phyloP scores from a whole-genome alignment of 2,888 invertebrate species.

The Agrochola lota region DNA sequence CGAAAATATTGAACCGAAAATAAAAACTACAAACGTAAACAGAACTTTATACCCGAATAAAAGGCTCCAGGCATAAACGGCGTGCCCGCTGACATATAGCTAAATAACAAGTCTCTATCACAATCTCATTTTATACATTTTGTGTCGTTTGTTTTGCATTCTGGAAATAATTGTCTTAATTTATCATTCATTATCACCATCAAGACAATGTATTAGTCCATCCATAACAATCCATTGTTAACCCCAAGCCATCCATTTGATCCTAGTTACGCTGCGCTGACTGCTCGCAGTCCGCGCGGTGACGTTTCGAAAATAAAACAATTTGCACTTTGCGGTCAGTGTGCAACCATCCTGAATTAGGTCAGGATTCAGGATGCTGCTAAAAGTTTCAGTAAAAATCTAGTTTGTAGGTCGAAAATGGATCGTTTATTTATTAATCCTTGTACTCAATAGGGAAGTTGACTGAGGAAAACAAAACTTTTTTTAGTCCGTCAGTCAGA shows the following conservation, averaged over 20 bases:
- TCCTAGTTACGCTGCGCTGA: constrained; percentile 24
- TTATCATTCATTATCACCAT: neutral
- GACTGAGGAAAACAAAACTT: too few relatives aligned
- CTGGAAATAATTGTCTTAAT: neutral
- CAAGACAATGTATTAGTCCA: neutral
- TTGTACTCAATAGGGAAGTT: neutral
- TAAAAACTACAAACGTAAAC: too few relatives aligned
- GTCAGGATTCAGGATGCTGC: constrained; percentile 14
- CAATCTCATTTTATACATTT: neutral
- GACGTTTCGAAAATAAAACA: constrained; percentile 43
- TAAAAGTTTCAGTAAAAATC: neutral
- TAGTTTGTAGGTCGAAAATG: constrained; percentile 4
- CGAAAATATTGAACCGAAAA: too few relatives aligned
- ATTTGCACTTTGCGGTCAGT: constrained; percentile 19
- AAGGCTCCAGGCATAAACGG: too few relatives aligned
- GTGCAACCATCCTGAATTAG: constrained; percentile 17
- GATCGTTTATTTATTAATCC: neutral
- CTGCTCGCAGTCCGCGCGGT: constrained; percentile 6
- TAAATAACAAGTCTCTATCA: neutral
- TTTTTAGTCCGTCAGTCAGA: too few relatives aligned
- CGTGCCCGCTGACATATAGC: too few relatives aligned
- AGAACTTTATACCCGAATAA: too few relatives aligned
- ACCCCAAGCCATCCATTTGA: constrained; percentile 22
- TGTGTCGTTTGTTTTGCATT: neutral
- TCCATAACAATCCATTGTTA: too few relatives aligned